These are phyloP conservation scores for Istiophorus platypterus DNA, from an alignment of 2,113 vertebrate genomes.

Conservation along the genomic window DNA sequence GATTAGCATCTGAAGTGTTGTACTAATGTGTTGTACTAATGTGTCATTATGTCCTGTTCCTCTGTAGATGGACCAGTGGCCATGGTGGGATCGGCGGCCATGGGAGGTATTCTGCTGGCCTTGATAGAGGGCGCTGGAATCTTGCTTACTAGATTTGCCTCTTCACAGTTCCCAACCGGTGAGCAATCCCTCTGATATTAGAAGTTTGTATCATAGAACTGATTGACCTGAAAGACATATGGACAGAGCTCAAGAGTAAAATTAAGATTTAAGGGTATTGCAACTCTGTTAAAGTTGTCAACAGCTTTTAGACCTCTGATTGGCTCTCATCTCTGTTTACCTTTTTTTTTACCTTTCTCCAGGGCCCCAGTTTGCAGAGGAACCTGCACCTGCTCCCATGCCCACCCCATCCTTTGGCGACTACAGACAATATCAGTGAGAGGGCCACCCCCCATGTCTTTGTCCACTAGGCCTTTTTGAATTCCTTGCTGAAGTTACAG, in stretches of 20 bases:
- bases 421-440: slow-evolving; percentile 93
- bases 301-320: background rate
- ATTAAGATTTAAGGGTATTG: background rate
- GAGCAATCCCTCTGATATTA: slow-evolving; percentile 60
- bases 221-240: background rate
- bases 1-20: too few relatives aligned
- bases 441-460: slow-evolving; percentile 20
- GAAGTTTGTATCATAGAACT: background rate
- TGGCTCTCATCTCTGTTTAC: background rate
- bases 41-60: background rate
- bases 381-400: slow-evolving; percentile 85
- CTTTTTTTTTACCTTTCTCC: slow-evolving; percentile 19
- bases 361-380: slow-evolving; percentile 92
- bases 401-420: slow-evolving; percentile 88
- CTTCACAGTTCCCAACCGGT: slow-evolving; percentile 94
- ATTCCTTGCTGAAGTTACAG: slow-evolving; percentile 79
- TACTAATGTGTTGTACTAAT: background rate
- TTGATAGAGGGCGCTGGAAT: slow-evolving; percentile 97
- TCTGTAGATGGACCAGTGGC: slow-evolving; percentile 91
- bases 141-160: slow-evolving; percentile 93
- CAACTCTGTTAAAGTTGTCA: too few relatives aligned
- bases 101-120: slow-evolving; percentile 96
- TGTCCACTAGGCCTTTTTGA: slow-evolving; percentile 72
- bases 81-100: slow-evolving; percentile 95
- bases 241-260: background rate